Base-by-base conservation (phyloP, 2,888 invertebrate species). In the Drosophila infuscata region DNA sequence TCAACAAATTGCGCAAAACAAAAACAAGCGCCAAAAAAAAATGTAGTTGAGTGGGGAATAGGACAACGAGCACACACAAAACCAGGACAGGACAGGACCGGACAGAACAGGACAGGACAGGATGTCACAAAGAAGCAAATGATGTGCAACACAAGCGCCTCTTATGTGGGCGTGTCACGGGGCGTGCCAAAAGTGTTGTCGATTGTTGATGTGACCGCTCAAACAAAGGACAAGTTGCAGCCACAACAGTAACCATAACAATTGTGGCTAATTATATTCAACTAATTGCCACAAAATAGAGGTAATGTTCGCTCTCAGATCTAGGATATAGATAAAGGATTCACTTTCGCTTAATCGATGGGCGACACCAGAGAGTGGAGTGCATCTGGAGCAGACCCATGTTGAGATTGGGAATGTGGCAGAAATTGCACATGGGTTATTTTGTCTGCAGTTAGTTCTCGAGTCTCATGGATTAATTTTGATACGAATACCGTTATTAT, bases 1-100 rank as follows among this genome's bases (percentile, higher is more conserved):
- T 72, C 81, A 81, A 79, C 81, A 81, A 81, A 81, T 81, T 76
- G 76, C 59, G 73, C 82, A 79, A 79, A 81, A 69, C 65, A 73
- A 76, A 74, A 76, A 67, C 63, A 79, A 62, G 76, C 81, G 72
- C 25, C 61, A 67, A 62, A 56, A 60, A 68, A 36, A 54, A 36
- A 36, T 25, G 38, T 69, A 41, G 49, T 30, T 48, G 68, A 56
- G 38, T 38, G 48, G 11, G 52, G n/a, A 35, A 51, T 25, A 59
- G 35, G 43, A 25, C 46, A 46, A 46, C 46, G n/a, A 3, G 20
- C 20, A 62, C 49, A 53, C 35, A 62, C 36, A 43, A 58, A 43
- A 33, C 17, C 15, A 46, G 46, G 25, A 48, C 36, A 59, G 62
- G 33, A 53, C 6, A 32, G 29, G 1, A 25, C 25, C 2, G 25